phyloP scores from a whole-genome alignment of 2,797 vertebrate species.

The Florisuga fusca region DNA sequence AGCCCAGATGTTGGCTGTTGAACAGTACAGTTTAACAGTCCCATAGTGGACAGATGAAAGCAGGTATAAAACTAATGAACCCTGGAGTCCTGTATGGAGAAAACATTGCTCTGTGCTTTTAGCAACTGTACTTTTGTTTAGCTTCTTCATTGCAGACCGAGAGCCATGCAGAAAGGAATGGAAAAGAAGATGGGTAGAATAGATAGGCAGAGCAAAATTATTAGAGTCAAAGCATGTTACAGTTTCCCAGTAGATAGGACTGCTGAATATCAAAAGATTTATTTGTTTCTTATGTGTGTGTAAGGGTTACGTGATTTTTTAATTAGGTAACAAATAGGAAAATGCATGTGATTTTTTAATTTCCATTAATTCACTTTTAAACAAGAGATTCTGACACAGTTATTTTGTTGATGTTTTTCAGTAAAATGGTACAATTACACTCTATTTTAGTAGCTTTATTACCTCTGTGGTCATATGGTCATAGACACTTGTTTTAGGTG shows the following conservation, averaged over 20 bases:
- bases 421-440: neutral
- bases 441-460: slow-evolving; percentile 27
- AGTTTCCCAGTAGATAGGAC: neutral
- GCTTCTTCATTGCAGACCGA: neutral
- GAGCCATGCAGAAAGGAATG: neutral
- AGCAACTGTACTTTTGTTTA: neutral
- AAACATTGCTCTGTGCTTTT: neutral
- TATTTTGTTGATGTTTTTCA: neutral
- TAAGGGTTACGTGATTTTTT: neutral
- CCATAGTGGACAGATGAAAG: neutral
- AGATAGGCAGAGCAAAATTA: neutral
- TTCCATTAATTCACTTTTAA: slow-evolving; percentile 23
- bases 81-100: neutral
- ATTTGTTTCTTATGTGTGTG: neutral
- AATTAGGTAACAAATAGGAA: neutral
- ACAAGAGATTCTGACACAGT: neutral
- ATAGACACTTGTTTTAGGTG: neutral
- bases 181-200: neutral
- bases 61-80: neutral
- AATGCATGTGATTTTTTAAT: neutral
- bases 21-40: neutral
- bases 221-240: neutral
- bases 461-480: neutral
- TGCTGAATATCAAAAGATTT: neutral
- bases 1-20: neutral